These are phyloP conservation scores for Aproaerema taeniolella DNA, from an alignment of 2,888 invertebrate species.

Conservation along the genomic window DNA sequence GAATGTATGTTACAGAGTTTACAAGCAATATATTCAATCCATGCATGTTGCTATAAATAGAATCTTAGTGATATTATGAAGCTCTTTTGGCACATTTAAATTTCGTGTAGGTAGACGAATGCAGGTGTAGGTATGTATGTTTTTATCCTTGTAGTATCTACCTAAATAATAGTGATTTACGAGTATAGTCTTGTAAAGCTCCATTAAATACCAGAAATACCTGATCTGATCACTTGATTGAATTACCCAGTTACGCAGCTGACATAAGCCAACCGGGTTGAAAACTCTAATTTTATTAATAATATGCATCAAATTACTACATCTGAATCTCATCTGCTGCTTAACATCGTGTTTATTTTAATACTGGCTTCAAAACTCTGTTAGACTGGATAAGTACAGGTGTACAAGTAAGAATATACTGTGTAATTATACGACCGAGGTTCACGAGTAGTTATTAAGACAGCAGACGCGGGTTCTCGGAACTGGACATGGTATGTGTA, in stretches of 20 bases:
- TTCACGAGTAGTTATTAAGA: constrained; percentile 36
- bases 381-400: constrained; percentile 20
- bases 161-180: too few relatives aligned
- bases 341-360: constrained; percentile 20
- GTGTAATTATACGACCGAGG: constrained; percentile 24
- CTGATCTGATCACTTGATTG: background rate
- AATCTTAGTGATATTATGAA: too few relatives aligned
- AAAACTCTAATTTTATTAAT: constrained; percentile 19
- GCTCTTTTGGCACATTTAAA: too few relatives aligned
- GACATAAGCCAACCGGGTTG: constrained; percentile 2
- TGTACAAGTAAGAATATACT: constrained; percentile 16
- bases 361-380: constrained; percentile 13
- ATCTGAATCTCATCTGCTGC: constrained; percentile 23
- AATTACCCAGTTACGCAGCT: constrained; percentile 7
- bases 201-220: too few relatives aligned
- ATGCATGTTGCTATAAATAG: too few relatives aligned
- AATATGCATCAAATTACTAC: constrained; percentile 20
- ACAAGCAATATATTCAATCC: too few relatives aligned
- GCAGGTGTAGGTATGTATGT: too few relatives aligned
- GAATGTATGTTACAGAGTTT: too few relatives aligned
- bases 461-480: constrained; percentile 28
- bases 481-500: constrained; percentile 34
- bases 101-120: too few relatives aligned
- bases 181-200: too few relatives aligned
- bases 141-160: too few relatives aligned